Conservation (phyloP, 1,140 invertebrate species). For the Ostrea edulis region DNA sequence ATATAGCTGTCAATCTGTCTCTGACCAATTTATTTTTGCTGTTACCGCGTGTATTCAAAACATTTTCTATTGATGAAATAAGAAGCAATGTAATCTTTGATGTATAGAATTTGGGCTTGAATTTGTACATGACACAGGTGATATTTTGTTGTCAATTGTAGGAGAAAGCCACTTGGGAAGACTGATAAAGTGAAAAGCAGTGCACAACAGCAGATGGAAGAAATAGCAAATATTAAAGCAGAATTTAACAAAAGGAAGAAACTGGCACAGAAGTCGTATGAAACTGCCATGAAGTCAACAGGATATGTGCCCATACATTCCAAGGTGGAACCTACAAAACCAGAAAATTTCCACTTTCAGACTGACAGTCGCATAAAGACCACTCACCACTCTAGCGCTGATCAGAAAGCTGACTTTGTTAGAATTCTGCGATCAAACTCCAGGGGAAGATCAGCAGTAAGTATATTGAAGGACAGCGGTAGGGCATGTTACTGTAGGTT, state of each 20-base stretch:
- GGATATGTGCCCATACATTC: slow-evolving; percentile 58
- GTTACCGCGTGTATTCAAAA: no score
- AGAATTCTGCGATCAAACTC: slow-evolving; percentile 59
- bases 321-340: slow-evolving; percentile 64
- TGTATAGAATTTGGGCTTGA: not conserved
- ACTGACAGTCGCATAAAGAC: slow-evolving; percentile 72
- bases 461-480: not conserved
- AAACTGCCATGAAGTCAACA: slow-evolving; percentile 60
- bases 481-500: no score
- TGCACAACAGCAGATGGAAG: slow-evolving; percentile 73
- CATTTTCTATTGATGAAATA: not conserved
- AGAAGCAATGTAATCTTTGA: not conserved
- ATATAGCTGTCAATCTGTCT: not conserved
- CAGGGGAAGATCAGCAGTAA: slow-evolving; percentile 16
- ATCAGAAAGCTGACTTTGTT: slow-evolving; percentile 66
- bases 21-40: not conserved
- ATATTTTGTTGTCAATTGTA: slow-evolving; percentile 41
- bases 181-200: slow-evolving; percentile 61
- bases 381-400: slow-evolving; percentile 51
- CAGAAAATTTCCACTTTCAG: slow-evolving; percentile 71
- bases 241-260: slow-evolving; percentile 69
- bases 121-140: not conserved
- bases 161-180: slow-evolving; percentile 56
- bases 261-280: slow-evolving; percentile 67
- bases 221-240: slow-evolving; percentile 68